Percentiles rank a stretch among this genome's conserved stretches.
Conservation (phyloP, 2,888 invertebrate genomes). For the Tupiocoris notatus region DNA sequence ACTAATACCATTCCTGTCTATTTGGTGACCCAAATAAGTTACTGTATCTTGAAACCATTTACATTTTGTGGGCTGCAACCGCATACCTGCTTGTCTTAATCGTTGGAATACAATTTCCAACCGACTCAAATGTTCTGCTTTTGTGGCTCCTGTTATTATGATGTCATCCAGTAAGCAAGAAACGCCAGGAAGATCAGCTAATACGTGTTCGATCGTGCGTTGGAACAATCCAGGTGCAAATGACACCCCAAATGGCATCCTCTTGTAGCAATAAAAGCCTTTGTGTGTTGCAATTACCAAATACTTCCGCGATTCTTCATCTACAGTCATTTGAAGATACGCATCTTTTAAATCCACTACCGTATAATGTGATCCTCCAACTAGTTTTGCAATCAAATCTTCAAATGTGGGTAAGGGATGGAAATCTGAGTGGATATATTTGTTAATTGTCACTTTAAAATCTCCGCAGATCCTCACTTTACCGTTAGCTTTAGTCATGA, state of each 20-base stretch:
- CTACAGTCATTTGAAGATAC: not conserved
- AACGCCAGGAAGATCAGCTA: not conserved
- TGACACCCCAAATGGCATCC: not conserved
- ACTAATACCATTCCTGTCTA: not conserved
- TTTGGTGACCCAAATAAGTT: not conserved
- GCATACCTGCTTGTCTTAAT: not conserved
- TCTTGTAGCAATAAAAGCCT: not conserved
- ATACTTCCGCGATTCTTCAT: conserved; percentile 15
- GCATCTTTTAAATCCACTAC: conserved; percentile 3
- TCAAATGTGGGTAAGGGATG: conserved; percentile 6
- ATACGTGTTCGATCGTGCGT: not conserved
- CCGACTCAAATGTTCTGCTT: not conserved
- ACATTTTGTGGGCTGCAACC: not conserved
- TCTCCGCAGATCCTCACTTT: conserved; percentile 48
- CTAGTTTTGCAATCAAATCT: not conserved
- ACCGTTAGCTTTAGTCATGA: conserved; percentile 48
- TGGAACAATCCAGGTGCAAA: not conserved
- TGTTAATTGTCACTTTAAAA: conserved; percentile 28
- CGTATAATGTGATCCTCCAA: conserved; percentile 6
- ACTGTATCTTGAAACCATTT: not conserved
- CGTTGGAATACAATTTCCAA: not conserved
- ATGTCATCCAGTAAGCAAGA: not conserved
- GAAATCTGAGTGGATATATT: not conserved
- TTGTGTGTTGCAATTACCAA: conserved; percentile 15
- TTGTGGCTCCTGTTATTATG: not conserved